These are phyloP conservation scores for Octopus bimaculoides DNA, from an alignment of 1,140 invertebrate species.

Conservation along the genomic window DNA sequence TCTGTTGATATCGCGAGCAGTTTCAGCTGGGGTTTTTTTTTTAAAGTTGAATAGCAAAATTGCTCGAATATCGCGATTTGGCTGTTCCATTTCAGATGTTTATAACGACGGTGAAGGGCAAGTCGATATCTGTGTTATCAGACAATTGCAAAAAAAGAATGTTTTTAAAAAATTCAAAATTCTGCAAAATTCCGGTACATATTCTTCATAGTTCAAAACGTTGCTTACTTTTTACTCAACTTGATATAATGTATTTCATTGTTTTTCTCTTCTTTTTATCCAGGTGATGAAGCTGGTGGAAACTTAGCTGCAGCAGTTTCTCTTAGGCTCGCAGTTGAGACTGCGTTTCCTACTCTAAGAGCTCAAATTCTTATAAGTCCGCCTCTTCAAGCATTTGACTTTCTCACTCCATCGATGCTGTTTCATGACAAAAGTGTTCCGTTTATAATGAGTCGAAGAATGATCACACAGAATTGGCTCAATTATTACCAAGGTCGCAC, in stretches of 20 bases:
- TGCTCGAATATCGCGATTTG: too few species aligned
- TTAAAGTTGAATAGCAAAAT: too few species aligned
- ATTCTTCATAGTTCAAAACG: too few species aligned
- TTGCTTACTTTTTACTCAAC: too few species aligned
- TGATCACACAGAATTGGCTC: slow-evolving; percentile 36
- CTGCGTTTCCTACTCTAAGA: slow-evolving; percentile 21
- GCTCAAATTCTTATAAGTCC: slow-evolving; percentile 45
- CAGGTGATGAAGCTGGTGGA: slow-evolving; percentile 47
- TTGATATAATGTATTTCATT: neutral
- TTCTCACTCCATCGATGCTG: slow-evolving; percentile 40
- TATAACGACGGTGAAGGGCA: too few species aligned
- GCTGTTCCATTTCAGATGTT: too few species aligned
- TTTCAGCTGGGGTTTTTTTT: too few species aligned
- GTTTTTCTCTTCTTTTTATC: slow-evolving; percentile 10
- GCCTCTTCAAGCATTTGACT: slow-evolving; percentile 38
- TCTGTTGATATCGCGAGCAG: too few species aligned
- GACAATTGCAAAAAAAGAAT: too few species aligned
- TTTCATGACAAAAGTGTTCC: slow-evolving; percentile 35
- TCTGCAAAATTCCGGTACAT: too few species aligned
- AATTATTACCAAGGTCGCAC: slow-evolving; percentile 32
- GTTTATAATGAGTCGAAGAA: slow-evolving; percentile 35
- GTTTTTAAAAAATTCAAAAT: too few species aligned
- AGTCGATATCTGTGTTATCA: too few species aligned
- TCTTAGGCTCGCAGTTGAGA: slow-evolving; percentile 29
- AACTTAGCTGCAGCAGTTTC: slow-evolving; percentile 43